Evolutionary conservation across 2,113 vertebrate genomes (phyloP), one percentile per base, ranked within the genome.

Genomic region (pig (Sus scrofa)): DNA sequence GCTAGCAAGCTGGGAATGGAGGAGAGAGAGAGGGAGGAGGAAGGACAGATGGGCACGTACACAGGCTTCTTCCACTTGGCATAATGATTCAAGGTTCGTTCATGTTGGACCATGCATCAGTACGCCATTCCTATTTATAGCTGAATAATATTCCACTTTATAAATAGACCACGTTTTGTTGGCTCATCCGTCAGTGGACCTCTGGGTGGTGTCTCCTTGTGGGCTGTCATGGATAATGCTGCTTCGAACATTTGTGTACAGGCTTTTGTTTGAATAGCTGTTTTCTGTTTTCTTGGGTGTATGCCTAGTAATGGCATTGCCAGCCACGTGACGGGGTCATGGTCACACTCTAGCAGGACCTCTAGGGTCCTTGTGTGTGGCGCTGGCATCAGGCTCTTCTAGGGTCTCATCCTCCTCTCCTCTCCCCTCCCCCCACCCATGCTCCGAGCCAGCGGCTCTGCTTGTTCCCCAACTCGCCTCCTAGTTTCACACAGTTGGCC

Each of bases 341-440:
- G 24, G 7, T 27, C 86, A 54, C 6, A 5, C 44, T 27, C 68
- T 18, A 22, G 73, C 68, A 84, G 56, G 62, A 73, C 20, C 68
- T 65, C 54, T 19, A 16, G 56, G 58, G 56, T 26, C 52, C 50
- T 54, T 63, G 62, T 73, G 19, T n/a, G 26, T 32, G 37, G 54
- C 32, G 27, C 30, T 44, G 50, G 26, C 24, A 20, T 4, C 18
- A 9, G 9, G 16, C 52, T 54, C 6, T n/a, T 19, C 27, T 16
- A 15, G 16, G 27, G 56, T 2, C 81, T 71, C 34, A 11, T 34
- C 26, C 52, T 62, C 20, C 3, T 19, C 19, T 27, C 39, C 22
- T 1, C 13, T 1, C 34, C 34, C 27, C 4, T 2, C 30, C 3
- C 3, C 0, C 0, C 10, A 58, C 24, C 12, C 4, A 9, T 2